These are phyloP conservation scores for Podargus strigoides DNA, from an alignment of 2,797 vertebrate genomes.

Conservation along the genomic window DNA sequence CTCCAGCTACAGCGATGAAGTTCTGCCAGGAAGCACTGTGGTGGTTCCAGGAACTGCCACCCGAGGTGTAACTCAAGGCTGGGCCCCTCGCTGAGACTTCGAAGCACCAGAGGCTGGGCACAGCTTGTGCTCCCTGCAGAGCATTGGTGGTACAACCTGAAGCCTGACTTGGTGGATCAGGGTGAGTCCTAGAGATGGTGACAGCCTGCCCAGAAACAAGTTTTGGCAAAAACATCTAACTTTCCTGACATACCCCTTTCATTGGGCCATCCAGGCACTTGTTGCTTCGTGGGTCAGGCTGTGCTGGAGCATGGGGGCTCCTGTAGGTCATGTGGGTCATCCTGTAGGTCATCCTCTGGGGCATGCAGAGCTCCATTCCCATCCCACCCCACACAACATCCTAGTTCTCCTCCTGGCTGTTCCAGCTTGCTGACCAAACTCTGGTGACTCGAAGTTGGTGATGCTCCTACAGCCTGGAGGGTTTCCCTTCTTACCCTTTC, in stretches of 20 bases:
- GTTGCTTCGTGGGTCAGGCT: not conserved
- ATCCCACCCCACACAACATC: accelerated
- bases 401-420: not conserved
- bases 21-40: not conserved
- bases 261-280: not conserved
- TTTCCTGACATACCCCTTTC: not conserved
- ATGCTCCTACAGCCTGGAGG: not conserved
- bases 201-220: not conserved
- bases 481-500: not conserved
- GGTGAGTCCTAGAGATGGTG: not conserved
- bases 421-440: not conserved
- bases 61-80: not conserved
- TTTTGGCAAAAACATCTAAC: not conserved
- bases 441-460: not conserved
- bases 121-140: not conserved
- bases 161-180: not conserved
- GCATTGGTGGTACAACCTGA: not conserved
- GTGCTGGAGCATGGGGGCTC: not conserved
- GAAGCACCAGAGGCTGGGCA: not conserved
- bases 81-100: not conserved
- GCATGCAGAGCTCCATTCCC: not conserved
- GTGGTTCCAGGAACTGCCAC: conserved; percentile 32
- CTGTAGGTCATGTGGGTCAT: accelerated
- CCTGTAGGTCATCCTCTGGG: accelerated
- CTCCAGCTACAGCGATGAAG: not conserved